A percentile compares a stretch with the other conserved stretches of the same genome.
phyloP scores from a whole-genome alignment of 2,113 vertebrate species.

The Osmerus mordax region DNA sequence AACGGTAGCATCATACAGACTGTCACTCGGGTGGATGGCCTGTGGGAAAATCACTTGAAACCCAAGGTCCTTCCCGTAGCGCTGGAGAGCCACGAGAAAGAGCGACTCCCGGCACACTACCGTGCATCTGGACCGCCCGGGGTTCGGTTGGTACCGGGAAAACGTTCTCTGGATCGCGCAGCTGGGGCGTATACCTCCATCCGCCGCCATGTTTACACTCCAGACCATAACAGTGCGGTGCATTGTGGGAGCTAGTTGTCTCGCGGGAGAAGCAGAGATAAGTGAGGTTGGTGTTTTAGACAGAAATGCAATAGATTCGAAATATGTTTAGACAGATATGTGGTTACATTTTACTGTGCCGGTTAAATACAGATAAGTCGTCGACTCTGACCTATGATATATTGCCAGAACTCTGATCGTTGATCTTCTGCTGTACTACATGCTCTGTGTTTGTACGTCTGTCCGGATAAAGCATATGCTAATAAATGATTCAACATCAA shows the following conservation, averaged over 20 bases:
- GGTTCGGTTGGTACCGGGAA: constrained; percentile 16
- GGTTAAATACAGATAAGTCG: not conserved
- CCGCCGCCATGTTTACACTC: constrained; percentile 53
- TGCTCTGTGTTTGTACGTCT: not conserved
- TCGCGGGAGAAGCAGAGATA: not conserved
- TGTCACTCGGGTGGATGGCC: constrained; percentile 41
- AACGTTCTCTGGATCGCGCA: constrained; percentile 57
- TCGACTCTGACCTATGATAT: too few species aligned
- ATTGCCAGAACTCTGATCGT: too few species aligned
- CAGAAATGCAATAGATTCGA: too few species aligned
- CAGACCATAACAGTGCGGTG: constrained; percentile 46
- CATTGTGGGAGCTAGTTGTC: constrained; percentile 49
- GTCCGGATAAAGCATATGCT: not conserved
- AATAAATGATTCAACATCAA: too few species aligned
- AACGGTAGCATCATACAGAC: constrained; percentile 70
- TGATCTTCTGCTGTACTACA: constrained; percentile 13
- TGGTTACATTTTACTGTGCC: too few species aligned
- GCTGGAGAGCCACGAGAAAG: constrained; percentile 46
- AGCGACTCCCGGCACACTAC: constrained; percentile 53
- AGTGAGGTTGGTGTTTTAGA: not conserved
- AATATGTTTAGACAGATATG: too few species aligned
- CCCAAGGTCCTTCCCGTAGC: constrained; percentile 60
- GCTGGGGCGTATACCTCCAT: not conserved
- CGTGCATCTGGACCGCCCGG: not conserved
- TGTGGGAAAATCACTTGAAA: constrained; percentile 58